Evolutionary conservation across 1,140 invertebrate genomes (phyloP), one percentile per base, ranked within the genome.

Genomic region (Rhysida immarginata): DNA sequence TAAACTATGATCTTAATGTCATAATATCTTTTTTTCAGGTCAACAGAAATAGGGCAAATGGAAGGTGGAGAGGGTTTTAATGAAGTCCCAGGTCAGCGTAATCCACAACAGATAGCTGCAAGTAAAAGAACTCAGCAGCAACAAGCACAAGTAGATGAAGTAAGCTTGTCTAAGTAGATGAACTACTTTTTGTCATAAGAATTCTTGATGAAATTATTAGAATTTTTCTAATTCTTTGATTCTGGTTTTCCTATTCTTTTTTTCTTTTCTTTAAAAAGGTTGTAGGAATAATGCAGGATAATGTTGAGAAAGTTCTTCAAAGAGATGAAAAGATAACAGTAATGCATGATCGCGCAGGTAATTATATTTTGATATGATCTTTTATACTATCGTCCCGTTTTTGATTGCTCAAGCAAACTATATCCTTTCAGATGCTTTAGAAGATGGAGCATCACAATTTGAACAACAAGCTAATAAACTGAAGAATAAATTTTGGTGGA

Each of bases 401-500:
- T 35, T 35, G 29, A 8, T 35, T 35, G 29, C 5, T 35, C 16
- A 35, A 8, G 5, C 29, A 35, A 35, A 8, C 5, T n/a, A n/a
- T n/a, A n/a, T n/a, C n/a, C n/a, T 46, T 55, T 25, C 26, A 76
- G 75, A 78, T 71, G 75, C 74, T 42, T 64, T 81, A 24, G 77
- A 82, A 64, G 77, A 80, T 61, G 80, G 80, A 41, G 79, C 79
- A 49, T 79, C 79, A 52, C 80, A 82, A 60, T 81, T 81, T 72
- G 80, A 81, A 65, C 77, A 80, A 42, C 78, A 77, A 65, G 80
- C 79, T 57, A 79, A 79, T 35, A 81, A 79, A 63, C 68, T 82
- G 51, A 81, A 81, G 65, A 65, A 77, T 59, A 81, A 81, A 67
- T 81, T 75, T 65, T 81, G 79, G 79, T 80, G 77, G 77, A 79